phyloP scores from a whole-genome alignment of 2,113 vertebrate species.

The Colius striatus region DNA sequence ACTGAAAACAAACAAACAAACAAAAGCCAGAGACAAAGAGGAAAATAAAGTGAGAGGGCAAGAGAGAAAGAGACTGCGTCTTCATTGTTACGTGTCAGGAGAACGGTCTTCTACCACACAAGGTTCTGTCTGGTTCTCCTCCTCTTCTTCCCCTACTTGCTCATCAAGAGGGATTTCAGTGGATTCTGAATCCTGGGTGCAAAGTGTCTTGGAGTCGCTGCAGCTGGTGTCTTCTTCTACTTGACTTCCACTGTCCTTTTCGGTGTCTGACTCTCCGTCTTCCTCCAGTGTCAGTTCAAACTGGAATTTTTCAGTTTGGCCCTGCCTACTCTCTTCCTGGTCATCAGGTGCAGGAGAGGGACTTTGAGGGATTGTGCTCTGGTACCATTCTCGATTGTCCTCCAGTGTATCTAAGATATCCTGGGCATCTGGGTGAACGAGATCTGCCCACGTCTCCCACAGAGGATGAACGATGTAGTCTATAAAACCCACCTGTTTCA shows the following conservation, averaged over 20 bases:
- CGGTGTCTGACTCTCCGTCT: slow-evolving; percentile 94
- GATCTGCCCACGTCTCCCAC: slow-evolving; percentile 99
- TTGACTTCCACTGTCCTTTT: slow-evolving; percentile 96
- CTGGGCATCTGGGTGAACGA: slow-evolving; percentile 97
- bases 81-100: slow-evolving; percentile 88
- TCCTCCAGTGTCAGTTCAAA: slow-evolving; percentile 98
- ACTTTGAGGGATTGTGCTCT: slow-evolving; percentile 99
- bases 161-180: slow-evolving; percentile 97
- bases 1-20: not conserved
- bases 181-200: slow-evolving; percentile 97
- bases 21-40: not conserved
- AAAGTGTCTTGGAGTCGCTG: slow-evolving; percentile 98
- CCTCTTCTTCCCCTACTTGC: slow-evolving; percentile 89
- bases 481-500: slow-evolving; percentile 94
- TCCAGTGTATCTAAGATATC: slow-evolving; percentile 97
- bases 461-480: slow-evolving; percentile 99
- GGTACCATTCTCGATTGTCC: slow-evolving; percentile 99
- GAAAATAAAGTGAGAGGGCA: not conserved
- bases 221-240: slow-evolving; percentile 96
- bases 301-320: slow-evolving; percentile 96
- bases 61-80: slow-evolving; percentile 19
- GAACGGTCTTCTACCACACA: slow-evolving; percentile 80
- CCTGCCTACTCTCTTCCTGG: slow-evolving; percentile 87
- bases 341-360: slow-evolving; percentile 92
- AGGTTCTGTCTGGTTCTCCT: slow-evolving; percentile 78